Evolutionary conservation across 2,113 vertebrate species (phyloP).

Genomic region (Equus quagga): DNA sequence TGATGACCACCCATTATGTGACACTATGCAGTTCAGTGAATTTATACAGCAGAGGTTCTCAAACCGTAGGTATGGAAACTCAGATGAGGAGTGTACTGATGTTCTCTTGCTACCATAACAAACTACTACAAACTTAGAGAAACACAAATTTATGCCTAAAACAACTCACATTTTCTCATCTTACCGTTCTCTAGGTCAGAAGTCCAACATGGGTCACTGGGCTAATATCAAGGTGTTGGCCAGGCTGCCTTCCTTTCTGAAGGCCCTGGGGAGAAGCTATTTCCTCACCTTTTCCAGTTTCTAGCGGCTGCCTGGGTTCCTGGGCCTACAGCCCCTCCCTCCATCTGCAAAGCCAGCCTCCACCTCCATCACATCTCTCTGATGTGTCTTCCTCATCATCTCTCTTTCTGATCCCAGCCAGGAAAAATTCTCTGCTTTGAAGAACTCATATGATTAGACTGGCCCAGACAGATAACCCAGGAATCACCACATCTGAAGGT

Average conservation of each 20-base stretch:
- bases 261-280: not conserved
- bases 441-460: not conserved
- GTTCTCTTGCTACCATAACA: not conserved
- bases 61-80: not conserved
- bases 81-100: fast-evolving
- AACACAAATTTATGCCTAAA: not conserved
- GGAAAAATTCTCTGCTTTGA: not conserved
- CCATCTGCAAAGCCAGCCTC: not conserved
- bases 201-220: not conserved
- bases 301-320: not conserved
- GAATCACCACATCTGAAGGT: too few species aligned
- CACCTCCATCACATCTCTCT: fast-evolving
- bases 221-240: not conserved
- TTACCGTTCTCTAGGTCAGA: not conserved
- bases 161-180: not conserved
- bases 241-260: not conserved
- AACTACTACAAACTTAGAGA: not conserved
- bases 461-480: too few species aligned
- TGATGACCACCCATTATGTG: too few species aligned
- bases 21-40: not conserved
- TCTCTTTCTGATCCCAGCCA: not conserved
- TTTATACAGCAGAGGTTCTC: not conserved
- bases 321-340: not conserved
- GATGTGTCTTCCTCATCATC: not conserved
- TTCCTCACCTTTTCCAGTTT: not conserved